Evolutionary conservation across 2,888 invertebrate genomes (phyloP).

Genomic region (Molorchus minor): DNA sequence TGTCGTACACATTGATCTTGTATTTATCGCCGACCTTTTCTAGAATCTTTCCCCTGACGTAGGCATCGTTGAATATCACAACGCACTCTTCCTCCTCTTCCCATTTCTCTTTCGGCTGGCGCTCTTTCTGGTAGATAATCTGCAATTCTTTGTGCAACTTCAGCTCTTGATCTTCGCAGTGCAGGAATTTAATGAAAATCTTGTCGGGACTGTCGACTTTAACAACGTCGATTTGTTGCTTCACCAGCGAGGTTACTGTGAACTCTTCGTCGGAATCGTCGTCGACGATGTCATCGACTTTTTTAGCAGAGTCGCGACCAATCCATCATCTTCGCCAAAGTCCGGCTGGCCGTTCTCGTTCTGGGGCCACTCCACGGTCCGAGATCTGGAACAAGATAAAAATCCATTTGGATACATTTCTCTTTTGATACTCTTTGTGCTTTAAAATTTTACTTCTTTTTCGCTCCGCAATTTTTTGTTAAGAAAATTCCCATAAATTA

Average conservation of each 20-base stretch:
- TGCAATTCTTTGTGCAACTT: conserved; percentile 47
- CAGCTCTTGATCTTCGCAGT: conserved; percentile 43
- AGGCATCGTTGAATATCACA: conserved; percentile 64
- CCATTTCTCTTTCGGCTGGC: conserved; percentile 39
- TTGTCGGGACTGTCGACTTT: conserved; percentile 51
- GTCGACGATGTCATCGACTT: conserved; percentile 41
- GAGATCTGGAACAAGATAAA: conserved; percentile 46
- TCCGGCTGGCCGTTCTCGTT: conserved; percentile 37
- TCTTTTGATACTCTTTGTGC: too few relatives aligned
- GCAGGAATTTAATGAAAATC: conserved; percentile 61
- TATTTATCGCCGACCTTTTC: conserved; percentile 60
- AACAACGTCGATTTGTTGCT: conserved; percentile 49
- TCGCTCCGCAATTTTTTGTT: too few relatives aligned
- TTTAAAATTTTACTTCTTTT: too few relatives aligned
- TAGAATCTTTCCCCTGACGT: conserved; percentile 71
- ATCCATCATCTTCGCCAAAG: conserved; percentile 38
- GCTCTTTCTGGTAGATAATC: conserved; percentile 44
- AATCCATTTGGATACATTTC: too few relatives aligned
- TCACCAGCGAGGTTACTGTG: conserved; percentile 24
- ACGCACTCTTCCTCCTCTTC: conserved; percentile 59
- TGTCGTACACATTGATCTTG: conserved; percentile 74
- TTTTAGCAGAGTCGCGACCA: conserved; percentile 43
- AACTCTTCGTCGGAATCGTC: conserved; percentile 43
- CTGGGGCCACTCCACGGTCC: conserved; percentile 62
- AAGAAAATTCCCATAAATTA: too few relatives aligned